Evolutionary conservation across 2,113 vertebrate genomes (phyloP), one percentile per base, ranked within the genome.

Genomic region (Cyprinodon variegatus): DNA sequence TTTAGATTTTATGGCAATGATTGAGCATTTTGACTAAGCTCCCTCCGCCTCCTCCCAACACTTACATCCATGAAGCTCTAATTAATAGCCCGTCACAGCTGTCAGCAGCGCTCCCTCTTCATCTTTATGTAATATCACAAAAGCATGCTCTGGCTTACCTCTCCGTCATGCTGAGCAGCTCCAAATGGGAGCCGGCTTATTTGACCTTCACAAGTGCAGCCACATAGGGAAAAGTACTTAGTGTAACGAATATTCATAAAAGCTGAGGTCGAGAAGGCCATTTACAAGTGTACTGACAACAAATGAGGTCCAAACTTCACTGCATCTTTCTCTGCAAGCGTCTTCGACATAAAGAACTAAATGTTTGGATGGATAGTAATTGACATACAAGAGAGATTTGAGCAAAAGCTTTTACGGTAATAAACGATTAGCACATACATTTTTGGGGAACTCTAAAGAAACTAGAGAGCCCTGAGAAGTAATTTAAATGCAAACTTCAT

Each of bases 131-230:
- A 91, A 92, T 80, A 80, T 87, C 83, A 83, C 87, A 90, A 87
- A 91, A 89, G 84, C 79, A 74, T 69, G 80, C 77, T 72, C 80
- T 72, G 89, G 87, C 82, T 90, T 86, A 84, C 86, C 84, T 88
- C 85, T 87, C 85, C 81, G 81, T 87, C 90, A 90, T 82, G 89
- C 90, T 89, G 83, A 87, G 86, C 86, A 85, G 88, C 74, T 85
- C 74, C 85, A 87, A 84, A 91, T 82, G 85, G 89, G 72, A 89
- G 86, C 85, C 88, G 89, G 89, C 68, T 82, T 88, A 78, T 86
- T 87, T 93, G 92, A 93, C 93, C 93, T 93, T 93, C 91, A 92
- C 84, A 79, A 81, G 85, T 75, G 79, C 73, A 88, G 80, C 81
- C 78, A 81, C 78, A 77, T 64, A 82, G 77, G 69, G 70, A 86